Evolutionary conservation across 2,888 invertebrate genomes (phyloP).

Genomic region (Cephus rjabovi): DNA sequence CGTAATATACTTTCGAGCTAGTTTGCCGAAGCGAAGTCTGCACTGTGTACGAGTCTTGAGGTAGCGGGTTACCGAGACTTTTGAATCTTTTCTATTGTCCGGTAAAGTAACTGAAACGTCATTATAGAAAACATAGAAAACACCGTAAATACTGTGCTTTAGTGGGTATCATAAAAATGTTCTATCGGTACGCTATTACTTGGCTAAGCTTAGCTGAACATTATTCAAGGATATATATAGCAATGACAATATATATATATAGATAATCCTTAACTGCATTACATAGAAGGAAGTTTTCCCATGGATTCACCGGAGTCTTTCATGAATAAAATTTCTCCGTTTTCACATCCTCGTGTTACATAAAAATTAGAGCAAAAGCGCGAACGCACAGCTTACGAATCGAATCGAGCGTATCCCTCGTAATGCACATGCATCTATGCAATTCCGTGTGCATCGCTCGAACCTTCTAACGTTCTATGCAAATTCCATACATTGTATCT

Average conservation of each 20-base stretch:
- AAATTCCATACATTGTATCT: conserved; percentile 24
- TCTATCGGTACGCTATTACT: no score
- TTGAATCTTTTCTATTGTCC: no score
- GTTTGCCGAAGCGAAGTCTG: conserved; percentile 32
- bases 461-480: conserved; percentile 10
- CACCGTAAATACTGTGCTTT: no score
- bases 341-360: conserved; percentile 47
- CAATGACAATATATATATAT: no score
- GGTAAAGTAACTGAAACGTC: no score
- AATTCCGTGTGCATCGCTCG: neutral
- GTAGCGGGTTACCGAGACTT: no score
- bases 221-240: no score
- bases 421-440: neutral
- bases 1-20: conserved; percentile 58
- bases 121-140: no score
- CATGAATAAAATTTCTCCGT: conserved; percentile 48
- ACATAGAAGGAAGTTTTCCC: conserved; percentile 33
- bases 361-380: conserved; percentile 40
- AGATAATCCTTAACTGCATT: conserved; percentile 7
- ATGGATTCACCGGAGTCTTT: conserved; percentile 31
- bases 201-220: no score
- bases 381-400: neutral
- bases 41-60: neutral
- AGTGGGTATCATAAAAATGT: no score
- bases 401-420: neutral